phyloP scores from a whole-genome alignment of 2,888 invertebrate species.

The Campoplex nolae region DNA sequence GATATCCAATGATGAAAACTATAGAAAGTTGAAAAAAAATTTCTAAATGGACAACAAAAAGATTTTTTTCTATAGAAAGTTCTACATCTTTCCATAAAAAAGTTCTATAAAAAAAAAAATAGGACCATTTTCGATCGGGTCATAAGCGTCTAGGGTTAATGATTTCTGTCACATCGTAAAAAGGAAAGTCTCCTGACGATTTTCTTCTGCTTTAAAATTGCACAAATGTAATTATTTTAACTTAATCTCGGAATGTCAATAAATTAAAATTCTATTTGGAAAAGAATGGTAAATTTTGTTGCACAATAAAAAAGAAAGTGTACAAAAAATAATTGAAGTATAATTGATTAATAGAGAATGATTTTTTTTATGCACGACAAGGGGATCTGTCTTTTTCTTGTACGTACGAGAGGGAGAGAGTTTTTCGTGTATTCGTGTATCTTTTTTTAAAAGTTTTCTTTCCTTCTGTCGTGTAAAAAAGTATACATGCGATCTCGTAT shows the following conservation, averaged over 20 bases:
- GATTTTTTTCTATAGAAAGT: too few relatives aligned
- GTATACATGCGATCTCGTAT: conserved; percentile 63
- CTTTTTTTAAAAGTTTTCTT: conserved; percentile 33
- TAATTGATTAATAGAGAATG: too few relatives aligned
- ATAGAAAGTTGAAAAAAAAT: too few relatives aligned
- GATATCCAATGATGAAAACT: too few relatives aligned
- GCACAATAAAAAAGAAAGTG: background rate
- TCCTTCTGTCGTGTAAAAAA: conserved; percentile 72
- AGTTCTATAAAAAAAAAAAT: too few relatives aligned
- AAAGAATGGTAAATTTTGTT: background rate
- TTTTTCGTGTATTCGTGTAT: conserved; percentile 39
- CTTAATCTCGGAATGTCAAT: background rate
- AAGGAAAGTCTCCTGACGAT: background rate
- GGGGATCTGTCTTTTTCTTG: background rate
- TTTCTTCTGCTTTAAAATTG: background rate
- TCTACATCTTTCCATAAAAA: too few relatives aligned
- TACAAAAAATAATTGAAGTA: background rate
- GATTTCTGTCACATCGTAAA: background rate
- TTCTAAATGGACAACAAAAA: too few relatives aligned
- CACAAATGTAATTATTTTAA: background rate
- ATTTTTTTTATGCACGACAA: background rate
- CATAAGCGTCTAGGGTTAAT: too few relatives aligned
- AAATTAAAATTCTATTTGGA: background rate
- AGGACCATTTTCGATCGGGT: too few relatives aligned
- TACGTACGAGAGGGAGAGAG: conserved; percentile 2